Percentiles rank a stretch among this genome's conserved stretches.
These are phyloP conservation scores for Cremastobaeus sp. DNA, from an alignment of 2,888 invertebrate genomes.

Conservation along the genomic window DNA sequence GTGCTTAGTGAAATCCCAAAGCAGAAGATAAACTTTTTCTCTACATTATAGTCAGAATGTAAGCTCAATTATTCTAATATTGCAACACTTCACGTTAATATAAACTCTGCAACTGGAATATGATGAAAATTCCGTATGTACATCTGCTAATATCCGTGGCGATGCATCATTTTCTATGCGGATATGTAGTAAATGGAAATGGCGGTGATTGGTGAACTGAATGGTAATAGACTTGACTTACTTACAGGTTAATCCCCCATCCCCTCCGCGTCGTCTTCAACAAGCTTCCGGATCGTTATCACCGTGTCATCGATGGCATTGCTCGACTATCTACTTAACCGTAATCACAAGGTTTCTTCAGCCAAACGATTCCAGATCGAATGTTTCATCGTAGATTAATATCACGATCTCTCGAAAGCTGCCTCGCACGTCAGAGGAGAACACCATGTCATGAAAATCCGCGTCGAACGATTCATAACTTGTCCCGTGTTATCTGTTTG, in stretches of 20 bases:
- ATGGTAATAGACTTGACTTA: slow-evolving; percentile 63
- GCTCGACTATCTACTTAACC: slow-evolving; percentile 42
- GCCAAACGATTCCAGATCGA: slow-evolving; percentile 64
- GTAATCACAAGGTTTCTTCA: slow-evolving; percentile 65
- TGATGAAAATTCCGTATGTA: slow-evolving; percentile 23
- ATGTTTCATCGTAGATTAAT: slow-evolving; percentile 69
- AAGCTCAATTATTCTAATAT: too few relatives aligned
- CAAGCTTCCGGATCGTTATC: slow-evolving; percentile 61
- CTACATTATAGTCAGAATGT: too few relatives aligned
- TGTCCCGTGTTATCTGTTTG: slow-evolving; percentile 27
- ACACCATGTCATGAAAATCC: slow-evolving; percentile 25
- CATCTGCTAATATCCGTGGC: slow-evolving; percentile 40
- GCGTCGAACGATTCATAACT: slow-evolving; percentile 19
- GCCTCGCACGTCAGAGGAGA: slow-evolving; percentile 1
- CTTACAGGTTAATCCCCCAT: slow-evolving; percentile 63
- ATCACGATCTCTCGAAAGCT: slow-evolving; percentile 58
- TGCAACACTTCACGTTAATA: too few relatives aligned
- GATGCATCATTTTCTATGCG: slow-evolving; percentile 52
- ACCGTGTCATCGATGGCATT: slow-evolving; percentile 53
- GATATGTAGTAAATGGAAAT: slow-evolving; percentile 49
- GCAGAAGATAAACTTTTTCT: too few relatives aligned
- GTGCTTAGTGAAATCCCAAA: too few relatives aligned
- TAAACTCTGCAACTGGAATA: too few relatives aligned
- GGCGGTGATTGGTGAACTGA: slow-evolving; percentile 52
- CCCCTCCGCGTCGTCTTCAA: slow-evolving; percentile 39